phyloP scores from a whole-genome alignment of 2,113 vertebrate genomes.

The Protobothrops flavoviridis region DNA sequence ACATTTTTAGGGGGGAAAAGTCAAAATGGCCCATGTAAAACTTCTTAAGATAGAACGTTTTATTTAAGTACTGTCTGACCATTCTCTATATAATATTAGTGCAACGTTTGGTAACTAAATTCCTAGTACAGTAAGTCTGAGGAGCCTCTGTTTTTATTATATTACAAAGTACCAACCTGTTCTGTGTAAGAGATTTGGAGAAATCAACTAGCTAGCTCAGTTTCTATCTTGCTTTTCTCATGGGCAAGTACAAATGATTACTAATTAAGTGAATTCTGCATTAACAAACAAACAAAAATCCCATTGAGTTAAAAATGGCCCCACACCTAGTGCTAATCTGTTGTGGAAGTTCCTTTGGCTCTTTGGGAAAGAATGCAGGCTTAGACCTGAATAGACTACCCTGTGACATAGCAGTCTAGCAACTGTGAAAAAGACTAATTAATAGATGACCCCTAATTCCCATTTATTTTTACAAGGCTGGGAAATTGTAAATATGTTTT shows the following conservation, averaged over 20 bases:
- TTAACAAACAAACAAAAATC: background rate
- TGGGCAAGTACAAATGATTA: background rate
- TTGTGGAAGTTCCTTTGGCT: background rate
- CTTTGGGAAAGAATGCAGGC: background rate
- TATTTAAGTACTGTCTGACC: background rate
- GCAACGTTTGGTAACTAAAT: background rate
- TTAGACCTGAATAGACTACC: background rate
- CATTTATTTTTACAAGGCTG: background rate
- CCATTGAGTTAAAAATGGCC: background rate
- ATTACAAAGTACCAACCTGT: background rate
- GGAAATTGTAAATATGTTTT: background rate
- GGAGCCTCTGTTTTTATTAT: background rate
- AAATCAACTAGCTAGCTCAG: background rate
- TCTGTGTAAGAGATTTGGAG: background rate
- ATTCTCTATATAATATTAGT: background rate
- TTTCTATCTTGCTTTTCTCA: background rate
- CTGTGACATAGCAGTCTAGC: background rate
- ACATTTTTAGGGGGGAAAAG: background rate
- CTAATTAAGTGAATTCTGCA: background rate
- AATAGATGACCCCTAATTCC: background rate
- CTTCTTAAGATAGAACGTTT: background rate
- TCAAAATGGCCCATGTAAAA: background rate
- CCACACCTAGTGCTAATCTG: background rate
- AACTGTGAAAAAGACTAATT: background rate
- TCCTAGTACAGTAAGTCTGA: background rate